Evolutionary conservation across 2,113 vertebrate genomes (phyloP).

Genomic region (Brevimyrus niger): DNA sequence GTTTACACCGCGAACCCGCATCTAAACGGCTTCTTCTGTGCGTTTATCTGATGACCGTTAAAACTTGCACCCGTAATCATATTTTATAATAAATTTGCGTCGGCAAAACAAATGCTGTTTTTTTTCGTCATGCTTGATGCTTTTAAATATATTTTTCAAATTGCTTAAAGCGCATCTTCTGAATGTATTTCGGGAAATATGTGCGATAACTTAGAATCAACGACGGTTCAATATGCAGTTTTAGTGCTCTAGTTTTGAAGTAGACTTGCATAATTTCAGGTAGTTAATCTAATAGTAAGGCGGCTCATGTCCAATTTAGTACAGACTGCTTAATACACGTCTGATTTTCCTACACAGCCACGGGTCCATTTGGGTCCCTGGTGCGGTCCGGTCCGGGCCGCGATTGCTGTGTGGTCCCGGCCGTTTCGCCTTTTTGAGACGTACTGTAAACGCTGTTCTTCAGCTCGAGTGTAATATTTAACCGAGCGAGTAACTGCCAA

Average conservation of each 20-base stretch:
- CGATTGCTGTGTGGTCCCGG: conserved; percentile 35
- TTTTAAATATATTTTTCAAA: not conserved
- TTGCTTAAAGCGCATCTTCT: not conserved
- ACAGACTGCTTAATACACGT: not conserved
- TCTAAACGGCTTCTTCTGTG: not conserved
- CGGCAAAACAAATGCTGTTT: not conserved
- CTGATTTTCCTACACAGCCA: not conserved
- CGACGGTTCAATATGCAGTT: not conserved
- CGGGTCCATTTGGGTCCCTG: not conserved
- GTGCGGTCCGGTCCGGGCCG: not conserved
- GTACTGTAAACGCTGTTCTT: conserved; percentile 47
- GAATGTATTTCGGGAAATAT: not conserved
- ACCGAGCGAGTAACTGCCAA: conserved; percentile 45
- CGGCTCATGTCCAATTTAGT: not conserved
- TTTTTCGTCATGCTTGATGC: not conserved
- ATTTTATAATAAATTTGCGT: not conserved
- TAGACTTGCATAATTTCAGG: not conserved
- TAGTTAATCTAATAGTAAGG: not conserved
- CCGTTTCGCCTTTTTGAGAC: conserved; percentile 39
- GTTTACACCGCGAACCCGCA: not conserved
- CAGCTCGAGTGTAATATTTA: conserved; percentile 52
- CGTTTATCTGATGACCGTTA: not conserved
- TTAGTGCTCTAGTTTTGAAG: not conserved
- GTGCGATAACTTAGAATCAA: not conserved
- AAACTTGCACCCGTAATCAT: not conserved